Conservation (phyloP, 2,888 invertebrate species). For the Subacronicta megacephala region DNA sequence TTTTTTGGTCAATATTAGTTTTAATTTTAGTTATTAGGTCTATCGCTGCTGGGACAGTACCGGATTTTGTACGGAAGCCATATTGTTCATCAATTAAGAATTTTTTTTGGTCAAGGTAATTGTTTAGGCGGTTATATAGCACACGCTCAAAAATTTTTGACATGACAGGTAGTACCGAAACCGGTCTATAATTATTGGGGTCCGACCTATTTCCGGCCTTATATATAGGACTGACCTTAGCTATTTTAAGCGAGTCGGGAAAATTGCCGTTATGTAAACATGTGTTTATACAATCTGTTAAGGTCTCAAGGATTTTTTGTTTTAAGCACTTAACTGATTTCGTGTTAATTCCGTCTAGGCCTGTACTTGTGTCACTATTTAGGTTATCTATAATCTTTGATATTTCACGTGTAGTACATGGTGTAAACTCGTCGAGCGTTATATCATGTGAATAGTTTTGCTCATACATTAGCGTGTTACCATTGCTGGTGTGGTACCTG, state of each 20-base stretch:
- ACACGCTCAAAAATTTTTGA: too few relatives aligned
- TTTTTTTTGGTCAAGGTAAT: too few relatives aligned
- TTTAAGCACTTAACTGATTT: slow-evolving; percentile 5
- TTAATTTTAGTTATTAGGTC: too few relatives aligned
- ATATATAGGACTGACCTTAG: neutral
- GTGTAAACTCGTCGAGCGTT: neutral
- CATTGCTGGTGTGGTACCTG: neutral
- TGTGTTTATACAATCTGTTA: neutral
- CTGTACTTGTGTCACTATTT: slow-evolving; percentile 5
- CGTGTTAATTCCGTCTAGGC: slow-evolving; percentile 3
- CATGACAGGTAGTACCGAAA: too few relatives aligned
- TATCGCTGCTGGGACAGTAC: too few relatives aligned
- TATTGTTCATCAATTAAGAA: too few relatives aligned
- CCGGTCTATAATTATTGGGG: too few relatives aligned
- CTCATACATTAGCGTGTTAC: slow-evolving; percentile 7
- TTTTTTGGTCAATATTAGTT: too few relatives aligned
- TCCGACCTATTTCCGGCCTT: neutral
- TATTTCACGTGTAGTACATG: slow-evolving; percentile 3
- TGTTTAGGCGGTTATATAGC: too few relatives aligned
- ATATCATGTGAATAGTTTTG: neutral
- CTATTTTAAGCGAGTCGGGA: neutral
- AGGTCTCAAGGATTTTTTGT: neutral
- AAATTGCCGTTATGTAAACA: neutral
- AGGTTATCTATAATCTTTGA: neutral
- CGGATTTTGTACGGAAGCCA: too few relatives aligned